These are phyloP conservation scores for Glandiceps talaboti DNA, from an alignment of 53 echinoderm and acorn worm species.

Conservation along the genomic window DNA sequence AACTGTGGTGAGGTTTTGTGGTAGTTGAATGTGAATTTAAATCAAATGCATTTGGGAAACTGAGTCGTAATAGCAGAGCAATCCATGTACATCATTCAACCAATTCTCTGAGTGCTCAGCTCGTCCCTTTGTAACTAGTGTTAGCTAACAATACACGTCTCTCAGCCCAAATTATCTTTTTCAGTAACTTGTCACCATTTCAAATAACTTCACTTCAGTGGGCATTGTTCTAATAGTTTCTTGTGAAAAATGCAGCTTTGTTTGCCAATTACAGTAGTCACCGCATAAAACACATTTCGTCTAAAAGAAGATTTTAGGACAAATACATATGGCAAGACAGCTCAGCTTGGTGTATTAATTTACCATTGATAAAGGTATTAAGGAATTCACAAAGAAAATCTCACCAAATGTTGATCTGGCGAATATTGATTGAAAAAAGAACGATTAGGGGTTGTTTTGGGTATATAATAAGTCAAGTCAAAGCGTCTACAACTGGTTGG, in stretches of 20 bases:
- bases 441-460: not conserved
- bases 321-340: not conserved
- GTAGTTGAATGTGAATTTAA: not conserved
- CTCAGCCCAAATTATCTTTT: too few species aligned
- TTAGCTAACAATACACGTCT: too few species aligned
- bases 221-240: too few species aligned
- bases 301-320: not conserved
- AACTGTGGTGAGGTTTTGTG: not conserved
- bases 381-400: not conserved
- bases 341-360: not conserved
- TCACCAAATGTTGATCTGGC: not conserved
- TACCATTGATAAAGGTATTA: not conserved
- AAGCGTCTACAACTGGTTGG: too few species aligned
- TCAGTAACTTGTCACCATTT: too few species aligned
- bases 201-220: too few species aligned
- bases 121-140: too few species aligned
- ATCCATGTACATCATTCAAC: not conserved
- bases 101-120: too few species aligned
- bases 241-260: too few species aligned
- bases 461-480: not conserved
- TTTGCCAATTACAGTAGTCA: not conserved
- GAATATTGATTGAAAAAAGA: not conserved
- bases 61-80: not conserved
- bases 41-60: not conserved
- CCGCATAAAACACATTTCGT: too few species aligned